These are phyloP conservation scores for Ichneumoninae sp. DNA, from an alignment of 2,888 invertebrate genomes.

Conservation along the genomic window DNA sequence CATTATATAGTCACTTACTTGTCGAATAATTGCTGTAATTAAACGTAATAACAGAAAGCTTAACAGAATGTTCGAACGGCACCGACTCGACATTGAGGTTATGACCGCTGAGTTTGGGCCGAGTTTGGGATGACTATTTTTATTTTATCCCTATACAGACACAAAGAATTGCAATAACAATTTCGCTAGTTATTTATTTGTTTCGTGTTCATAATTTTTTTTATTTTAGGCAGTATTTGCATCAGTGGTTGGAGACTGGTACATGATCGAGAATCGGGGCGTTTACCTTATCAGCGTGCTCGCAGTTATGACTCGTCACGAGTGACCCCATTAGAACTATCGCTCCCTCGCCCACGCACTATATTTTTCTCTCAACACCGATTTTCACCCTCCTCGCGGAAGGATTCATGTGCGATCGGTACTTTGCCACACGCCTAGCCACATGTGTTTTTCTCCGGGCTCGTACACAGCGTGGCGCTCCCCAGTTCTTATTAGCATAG, in stretches of 20 bases:
- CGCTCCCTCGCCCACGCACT: not conserved
- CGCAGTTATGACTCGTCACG: slow-evolving; percentile 26
- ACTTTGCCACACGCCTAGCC: not conserved
- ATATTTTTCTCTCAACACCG: slow-evolving; percentile 25
- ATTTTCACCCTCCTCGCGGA: slow-evolving; percentile 11
- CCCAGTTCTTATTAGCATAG: slow-evolving; percentile 63
- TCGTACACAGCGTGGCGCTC: slow-evolving; percentile 9
- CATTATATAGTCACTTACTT: too few relatives aligned
- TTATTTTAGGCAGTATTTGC: not conserved
- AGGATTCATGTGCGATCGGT: not conserved
- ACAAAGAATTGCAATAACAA: not conserved
- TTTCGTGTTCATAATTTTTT: not conserved
- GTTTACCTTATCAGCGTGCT: not conserved
- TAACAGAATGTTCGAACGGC: too few relatives aligned
- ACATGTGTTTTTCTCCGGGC: slow-evolving; percentile 7
- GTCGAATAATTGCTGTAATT: too few relatives aligned
- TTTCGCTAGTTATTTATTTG: too few relatives aligned
- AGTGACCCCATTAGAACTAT: slow-evolving; percentile 11
- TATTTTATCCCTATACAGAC: not conserved
- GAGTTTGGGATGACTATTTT: slow-evolving; percentile 1
- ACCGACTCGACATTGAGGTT: too few relatives aligned
- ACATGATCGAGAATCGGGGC: too few relatives aligned
- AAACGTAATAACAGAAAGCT: too few relatives aligned
- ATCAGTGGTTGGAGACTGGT: too few relatives aligned
- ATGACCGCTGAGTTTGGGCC: too few relatives aligned